Evolutionary conservation across 2,797 vertebrate genomes (phyloP), one percentile per base, ranked within the genome.

Genomic region (Champsocephalus esox): DNA sequence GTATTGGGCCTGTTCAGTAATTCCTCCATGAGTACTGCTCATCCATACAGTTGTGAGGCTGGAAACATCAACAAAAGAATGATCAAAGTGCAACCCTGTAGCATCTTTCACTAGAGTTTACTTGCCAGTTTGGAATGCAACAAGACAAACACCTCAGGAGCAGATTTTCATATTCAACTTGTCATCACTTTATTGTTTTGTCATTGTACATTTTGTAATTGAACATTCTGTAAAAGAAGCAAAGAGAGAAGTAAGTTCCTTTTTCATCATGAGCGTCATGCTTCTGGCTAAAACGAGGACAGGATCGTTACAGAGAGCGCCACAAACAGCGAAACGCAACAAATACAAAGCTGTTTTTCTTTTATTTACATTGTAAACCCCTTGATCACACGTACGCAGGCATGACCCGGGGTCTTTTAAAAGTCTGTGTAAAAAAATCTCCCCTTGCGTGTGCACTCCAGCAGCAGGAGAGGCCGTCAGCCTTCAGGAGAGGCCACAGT

Each of bases 181-280:
- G 61, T 90, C 87, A 81, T 89, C 89, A 92, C 82, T 93, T 95
- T 94, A 94, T 94, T 92, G 75, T 93, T 92, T 93, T 76, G 34
- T 80, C 67, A 56, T 86, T 71, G 83, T 91, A 94, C 90, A 92
- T 90, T 85, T 88, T 89, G 84, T 87, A 88, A 79, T 84, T 82
- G 65, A 66, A 93, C 92, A 94, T 92, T 94, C 86, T 91, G 91
- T 90, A 91, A 92, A 93, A 89, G 83, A 88, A 88, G 86, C 70
- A 63, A 67, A 84, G 75, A 83, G 54, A 65, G 83, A 86, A 79
- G 56, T 57, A 88, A 66, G 65, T 83, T 72, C 57, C 74, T 48
- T 82, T 81, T 75, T 89, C 88, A 83, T 86, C 77, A 66, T 81
- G 73, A 86, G 83, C 84, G 58, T 91, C 94, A 95, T 95, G 94